These are phyloP conservation scores for Eupithecia insigniata DNA, from an alignment of 2,888 invertebrate species.

Conservation along the genomic window DNA sequence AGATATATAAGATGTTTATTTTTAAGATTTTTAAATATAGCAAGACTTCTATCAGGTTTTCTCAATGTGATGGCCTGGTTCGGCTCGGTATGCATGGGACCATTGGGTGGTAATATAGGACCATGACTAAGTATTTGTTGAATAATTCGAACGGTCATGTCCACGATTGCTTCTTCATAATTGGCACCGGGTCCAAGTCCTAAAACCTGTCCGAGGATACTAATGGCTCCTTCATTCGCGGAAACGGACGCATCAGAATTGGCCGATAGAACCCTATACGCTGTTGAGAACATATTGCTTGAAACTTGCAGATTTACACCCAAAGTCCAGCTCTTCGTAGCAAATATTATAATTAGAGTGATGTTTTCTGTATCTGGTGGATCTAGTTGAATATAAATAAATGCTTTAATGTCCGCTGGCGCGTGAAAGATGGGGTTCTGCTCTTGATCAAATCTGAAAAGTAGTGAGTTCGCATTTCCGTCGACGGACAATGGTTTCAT, in stretches of 20 bases:
- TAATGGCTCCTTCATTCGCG: neutral
- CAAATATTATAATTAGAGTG: neutral
- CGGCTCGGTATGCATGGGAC: too few species aligned
- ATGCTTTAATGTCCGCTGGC: neutral
- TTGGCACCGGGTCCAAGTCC: neutral
- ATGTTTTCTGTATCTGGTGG: neutral
- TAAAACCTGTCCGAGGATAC: neutral
- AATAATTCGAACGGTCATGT: neutral
- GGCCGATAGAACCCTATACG: neutral
- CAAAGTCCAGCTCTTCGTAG: neutral
- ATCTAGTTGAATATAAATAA: neutral
- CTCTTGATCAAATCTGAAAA: neutral
- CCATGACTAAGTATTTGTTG: neutral
- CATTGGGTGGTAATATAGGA: neutral
- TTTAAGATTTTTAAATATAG: too few species aligned
- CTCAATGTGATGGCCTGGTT: too few species aligned
- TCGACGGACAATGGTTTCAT: neutral
- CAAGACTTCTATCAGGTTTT: too few species aligned
- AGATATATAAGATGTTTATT: too few species aligned
- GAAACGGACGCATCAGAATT: too few species aligned
- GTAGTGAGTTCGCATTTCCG: neutral
- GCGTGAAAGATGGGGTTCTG: fast-evolving
- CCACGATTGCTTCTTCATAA: too few species aligned
- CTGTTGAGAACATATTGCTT: neutral
- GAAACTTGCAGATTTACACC: neutral